A percentile compares a stretch with the other conserved stretches of the same genome.
These are phyloP conservation scores for Epinephelus fuscoguttatus DNA, from an alignment of 2,113 vertebrate genomes.

Conservation along the genomic window DNA sequence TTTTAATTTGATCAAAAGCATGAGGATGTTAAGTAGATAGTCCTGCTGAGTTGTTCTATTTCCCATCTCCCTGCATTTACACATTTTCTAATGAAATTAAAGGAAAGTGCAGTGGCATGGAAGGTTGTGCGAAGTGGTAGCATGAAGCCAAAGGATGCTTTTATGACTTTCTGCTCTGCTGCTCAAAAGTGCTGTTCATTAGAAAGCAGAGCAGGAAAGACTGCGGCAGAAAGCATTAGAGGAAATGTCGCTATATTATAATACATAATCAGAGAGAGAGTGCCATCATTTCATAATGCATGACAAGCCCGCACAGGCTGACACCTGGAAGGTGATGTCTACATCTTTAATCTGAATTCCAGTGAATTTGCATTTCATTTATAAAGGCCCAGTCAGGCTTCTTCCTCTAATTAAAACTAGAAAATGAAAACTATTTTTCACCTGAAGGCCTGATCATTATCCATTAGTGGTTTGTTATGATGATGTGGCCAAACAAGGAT, in stretches of 20 bases:
- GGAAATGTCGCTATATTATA: constrained; percentile 8
- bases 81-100: constrained; percentile 60
- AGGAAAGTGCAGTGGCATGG: constrained; percentile 31
- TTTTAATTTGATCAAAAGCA: constrained; percentile 63
- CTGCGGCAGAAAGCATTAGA: constrained; percentile 17
- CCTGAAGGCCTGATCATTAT: neutral
- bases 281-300: constrained; percentile 30
- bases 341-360: constrained; percentile 53
- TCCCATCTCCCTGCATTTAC: constrained; percentile 27
- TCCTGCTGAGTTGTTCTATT: constrained; percentile 41
- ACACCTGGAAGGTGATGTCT: constrained; percentile 34
- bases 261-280: constrained; percentile 36
- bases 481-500: constrained; percentile 11
- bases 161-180: constrained; percentile 56
- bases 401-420: constrained; percentile 15
- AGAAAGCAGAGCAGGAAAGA: constrained; percentile 25
- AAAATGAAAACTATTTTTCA: constrained; percentile 19
- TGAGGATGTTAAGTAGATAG: constrained; percentile 31
- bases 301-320: constrained; percentile 32
- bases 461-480: constrained; percentile 16
- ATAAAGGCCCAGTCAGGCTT: constrained; percentile 20
- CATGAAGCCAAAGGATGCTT: constrained; percentile 59
- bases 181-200: constrained; percentile 42
- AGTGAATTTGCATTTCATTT: constrained; percentile 42
- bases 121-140: constrained; percentile 46